Conservation (phyloP, 2,113 vertebrate genomes). For the Psammodynastes pulverulentus region DNA sequence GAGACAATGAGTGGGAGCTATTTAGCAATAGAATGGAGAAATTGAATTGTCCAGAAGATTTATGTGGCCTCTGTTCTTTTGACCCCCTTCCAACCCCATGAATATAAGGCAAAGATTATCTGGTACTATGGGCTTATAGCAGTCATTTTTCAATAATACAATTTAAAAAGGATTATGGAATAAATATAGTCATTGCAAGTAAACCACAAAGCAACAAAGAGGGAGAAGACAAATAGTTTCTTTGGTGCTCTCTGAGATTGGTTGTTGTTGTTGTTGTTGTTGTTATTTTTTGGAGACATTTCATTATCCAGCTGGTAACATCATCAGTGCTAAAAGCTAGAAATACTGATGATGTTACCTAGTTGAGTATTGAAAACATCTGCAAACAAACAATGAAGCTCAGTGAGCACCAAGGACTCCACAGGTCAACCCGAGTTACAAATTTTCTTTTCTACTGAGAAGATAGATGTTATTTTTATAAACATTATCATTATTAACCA, state of each 20-base stretch:
- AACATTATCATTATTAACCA: background rate
- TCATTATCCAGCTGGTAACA: background rate
- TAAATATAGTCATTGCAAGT: background rate
- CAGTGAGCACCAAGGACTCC: background rate
- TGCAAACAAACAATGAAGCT: background rate
- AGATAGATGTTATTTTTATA: background rate
- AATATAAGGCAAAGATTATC: background rate
- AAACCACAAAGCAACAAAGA: background rate
- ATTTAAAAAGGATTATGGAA: background rate
- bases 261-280: background rate
- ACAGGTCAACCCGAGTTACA: background rate
- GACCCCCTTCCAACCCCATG: background rate
- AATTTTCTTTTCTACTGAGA: background rate
- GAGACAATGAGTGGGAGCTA: background rate
- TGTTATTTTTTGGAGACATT: background rate
- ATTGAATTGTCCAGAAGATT: background rate
- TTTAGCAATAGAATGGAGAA: background rate
- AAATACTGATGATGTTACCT: background rate
- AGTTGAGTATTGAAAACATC: background rate
- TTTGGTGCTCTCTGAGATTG: background rate
- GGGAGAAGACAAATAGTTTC: background rate
- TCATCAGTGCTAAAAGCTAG: background rate
- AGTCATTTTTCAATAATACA: background rate
- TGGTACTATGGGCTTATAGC: background rate
- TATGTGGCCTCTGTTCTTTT: background rate